Evolutionary conservation across 1,140 invertebrate species (phyloP).

Genomic region (Microplitis mediator): DNA sequence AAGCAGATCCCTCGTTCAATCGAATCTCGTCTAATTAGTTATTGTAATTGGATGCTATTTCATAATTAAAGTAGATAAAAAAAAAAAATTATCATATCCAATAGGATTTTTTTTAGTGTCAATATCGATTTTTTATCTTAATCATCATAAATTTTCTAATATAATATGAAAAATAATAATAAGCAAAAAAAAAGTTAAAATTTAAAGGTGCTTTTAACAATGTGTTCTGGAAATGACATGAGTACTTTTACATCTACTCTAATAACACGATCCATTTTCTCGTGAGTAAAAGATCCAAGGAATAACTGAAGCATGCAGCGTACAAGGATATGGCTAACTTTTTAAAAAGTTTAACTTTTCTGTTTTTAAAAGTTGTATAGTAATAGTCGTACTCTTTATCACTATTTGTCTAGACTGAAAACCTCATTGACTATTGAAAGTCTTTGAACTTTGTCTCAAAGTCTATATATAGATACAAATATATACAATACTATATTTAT

Average conservation of each 20-base stretch:
- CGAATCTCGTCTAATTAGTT: background rate
- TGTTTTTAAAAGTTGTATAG: background rate
- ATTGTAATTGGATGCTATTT: background rate
- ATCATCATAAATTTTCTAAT: background rate
- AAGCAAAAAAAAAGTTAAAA: background rate
- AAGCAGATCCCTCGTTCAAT: background rate
- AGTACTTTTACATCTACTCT: background rate
- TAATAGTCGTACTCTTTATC: background rate
- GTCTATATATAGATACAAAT: too few species aligned
- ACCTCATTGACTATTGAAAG: too few species aligned
- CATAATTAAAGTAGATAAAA: background rate
- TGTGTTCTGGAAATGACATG: background rate
- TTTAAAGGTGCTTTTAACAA: slow-evolving; percentile 1
- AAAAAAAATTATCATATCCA: too few species aligned
- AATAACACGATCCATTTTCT: background rate
- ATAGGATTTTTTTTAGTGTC: too few species aligned
- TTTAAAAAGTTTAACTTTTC: background rate
- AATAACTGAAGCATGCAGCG: background rate
- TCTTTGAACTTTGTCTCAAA: too few species aligned
- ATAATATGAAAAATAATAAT: background rate
- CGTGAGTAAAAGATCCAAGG: background rate
- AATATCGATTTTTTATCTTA: too few species aligned
- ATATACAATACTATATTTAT: too few species aligned
- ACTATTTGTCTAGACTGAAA: too few species aligned
- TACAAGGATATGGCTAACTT: too few species aligned